These are phyloP conservation scores for Stercorarius parasiticus DNA, from an alignment of 2,113 vertebrate genomes.

Conservation along the genomic window DNA sequence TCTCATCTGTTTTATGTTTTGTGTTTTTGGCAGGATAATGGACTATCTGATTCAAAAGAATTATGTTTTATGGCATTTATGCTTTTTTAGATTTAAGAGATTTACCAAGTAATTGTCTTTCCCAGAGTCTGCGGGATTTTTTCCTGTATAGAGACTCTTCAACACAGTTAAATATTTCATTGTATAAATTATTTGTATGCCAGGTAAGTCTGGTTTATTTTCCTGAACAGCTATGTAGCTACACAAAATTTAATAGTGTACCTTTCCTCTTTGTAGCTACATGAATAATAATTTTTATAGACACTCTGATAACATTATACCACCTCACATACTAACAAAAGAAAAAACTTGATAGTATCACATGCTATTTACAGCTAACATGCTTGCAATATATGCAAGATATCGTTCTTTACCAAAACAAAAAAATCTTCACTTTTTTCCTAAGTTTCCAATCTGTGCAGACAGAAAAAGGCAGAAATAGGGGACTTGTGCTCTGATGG, in stretches of 20 bases:
- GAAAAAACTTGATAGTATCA: not conserved
- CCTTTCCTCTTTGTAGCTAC: not conserved
- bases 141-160: not conserved
- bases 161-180: slow-evolving; percentile 18
- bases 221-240: not conserved
- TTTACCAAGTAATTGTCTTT: slow-evolving; percentile 11
- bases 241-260: not conserved
- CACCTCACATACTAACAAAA: not conserved
- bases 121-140: not conserved
- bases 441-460: not conserved
- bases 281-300: not conserved
- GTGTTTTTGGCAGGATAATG: not conserved
- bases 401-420: not conserved
- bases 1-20: not conserved
- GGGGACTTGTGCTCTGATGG: not conserved
- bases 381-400: not conserved
- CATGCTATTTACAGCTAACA: not conserved
- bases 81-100: not conserved
- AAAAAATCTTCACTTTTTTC: not conserved
- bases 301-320: not conserved
- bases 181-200: not conserved
- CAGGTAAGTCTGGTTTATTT: not conserved
- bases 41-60: not conserved
- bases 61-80: not conserved
- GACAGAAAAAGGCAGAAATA: not conserved